These are phyloP conservation scores for Dryobota labecula DNA, from an alignment of 2,888 invertebrate genomes.

Conservation along the genomic window DNA sequence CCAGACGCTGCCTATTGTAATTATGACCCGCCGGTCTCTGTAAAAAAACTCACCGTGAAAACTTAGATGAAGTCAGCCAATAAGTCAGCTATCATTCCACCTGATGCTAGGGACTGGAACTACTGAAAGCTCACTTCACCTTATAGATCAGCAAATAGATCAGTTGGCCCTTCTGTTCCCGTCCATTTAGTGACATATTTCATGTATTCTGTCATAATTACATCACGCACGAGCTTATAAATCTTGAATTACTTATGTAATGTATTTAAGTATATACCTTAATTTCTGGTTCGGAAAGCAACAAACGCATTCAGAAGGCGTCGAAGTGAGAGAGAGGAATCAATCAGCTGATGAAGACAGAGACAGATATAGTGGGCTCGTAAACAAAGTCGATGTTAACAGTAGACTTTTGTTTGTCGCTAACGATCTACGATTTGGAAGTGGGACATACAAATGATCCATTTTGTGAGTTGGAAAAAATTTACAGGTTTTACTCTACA, in stretches of 20 bases:
- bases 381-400: conserved; percentile 15
- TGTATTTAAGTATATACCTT: background rate
- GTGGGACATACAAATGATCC: background rate
- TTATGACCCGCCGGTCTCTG: background rate
- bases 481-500: background rate
- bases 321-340: conserved; percentile 1
- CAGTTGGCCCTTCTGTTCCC: conserved; percentile 10
- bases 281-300: conserved; percentile 20
- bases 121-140: background rate
- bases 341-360: conserved; percentile 24
- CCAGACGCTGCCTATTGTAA: too few relatives aligned
- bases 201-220: conserved; percentile 22
- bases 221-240: conserved; percentile 35
- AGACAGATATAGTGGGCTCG: conserved; percentile 1
- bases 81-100: background rate
- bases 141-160: too few relatives aligned
- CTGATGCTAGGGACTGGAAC: background rate
- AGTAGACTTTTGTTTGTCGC: conserved; percentile 3
- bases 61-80: background rate
- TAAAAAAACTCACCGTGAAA: too few relatives aligned
- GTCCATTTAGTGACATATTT: conserved; percentile 18
- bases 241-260: conserved; percentile 28
- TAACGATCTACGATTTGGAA: conserved; percentile 19
- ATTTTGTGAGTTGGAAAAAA: background rate
- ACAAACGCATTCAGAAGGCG: conserved; percentile 5